These are phyloP conservation scores for Phoeniculus purpureus DNA, from an alignment of 2,797 vertebrate species.

Conservation along the genomic window DNA sequence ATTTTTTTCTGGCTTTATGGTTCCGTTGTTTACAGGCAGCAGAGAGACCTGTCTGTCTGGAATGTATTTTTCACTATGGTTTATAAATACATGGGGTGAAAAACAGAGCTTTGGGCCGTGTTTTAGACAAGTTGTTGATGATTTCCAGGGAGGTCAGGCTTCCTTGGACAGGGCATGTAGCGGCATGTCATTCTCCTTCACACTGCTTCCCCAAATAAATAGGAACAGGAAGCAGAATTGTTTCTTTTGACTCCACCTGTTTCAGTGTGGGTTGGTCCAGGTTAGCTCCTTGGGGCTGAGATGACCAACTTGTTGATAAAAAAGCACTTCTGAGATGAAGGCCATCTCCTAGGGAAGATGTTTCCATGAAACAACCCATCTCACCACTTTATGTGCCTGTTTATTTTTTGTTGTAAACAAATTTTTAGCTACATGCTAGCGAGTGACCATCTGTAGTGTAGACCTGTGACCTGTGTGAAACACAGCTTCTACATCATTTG, in stretches of 20 bases:
- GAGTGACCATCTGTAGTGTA: background rate
- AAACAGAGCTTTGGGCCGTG: background rate
- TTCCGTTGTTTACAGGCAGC: background rate
- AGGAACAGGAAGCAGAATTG: background rate
- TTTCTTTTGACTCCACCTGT: background rate
- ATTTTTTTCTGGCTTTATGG: background rate
- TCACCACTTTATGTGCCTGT: background rate
- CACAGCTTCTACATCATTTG: background rate
- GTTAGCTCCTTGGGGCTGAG: background rate
- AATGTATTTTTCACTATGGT: background rate
- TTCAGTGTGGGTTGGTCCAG: background rate
- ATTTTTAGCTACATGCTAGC: background rate
- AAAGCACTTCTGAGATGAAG: background rate
- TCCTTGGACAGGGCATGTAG: background rate
- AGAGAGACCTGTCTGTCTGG: background rate
- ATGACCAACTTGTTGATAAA: background rate
- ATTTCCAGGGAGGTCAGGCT: background rate
- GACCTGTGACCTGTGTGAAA: background rate
- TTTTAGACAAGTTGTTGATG: background rate
- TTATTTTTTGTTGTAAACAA: background rate
- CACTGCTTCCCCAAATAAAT: background rate
- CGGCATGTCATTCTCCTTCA: slow-evolving; percentile 18
- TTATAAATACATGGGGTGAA: background rate
- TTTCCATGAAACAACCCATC: background rate
- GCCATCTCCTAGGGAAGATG: background rate